These are phyloP conservation scores for Diarsia rubi DNA, from an alignment of 2,888 invertebrate genomes.

Conservation along the genomic window DNA sequence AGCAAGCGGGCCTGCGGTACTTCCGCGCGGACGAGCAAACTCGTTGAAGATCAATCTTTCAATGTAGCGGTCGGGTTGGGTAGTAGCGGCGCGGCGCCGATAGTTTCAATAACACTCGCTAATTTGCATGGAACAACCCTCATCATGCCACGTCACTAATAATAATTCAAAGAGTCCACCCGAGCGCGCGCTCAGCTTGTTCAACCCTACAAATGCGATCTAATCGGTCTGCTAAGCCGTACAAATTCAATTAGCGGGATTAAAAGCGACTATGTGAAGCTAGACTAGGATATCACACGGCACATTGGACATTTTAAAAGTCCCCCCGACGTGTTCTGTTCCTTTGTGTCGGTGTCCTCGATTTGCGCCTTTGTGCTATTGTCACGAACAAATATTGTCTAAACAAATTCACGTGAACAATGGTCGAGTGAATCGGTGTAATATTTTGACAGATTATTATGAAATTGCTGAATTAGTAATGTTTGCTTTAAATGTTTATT, in stretches of 20 bases:
- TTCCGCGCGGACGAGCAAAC: conserved; percentile 62
- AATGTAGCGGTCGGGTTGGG: conserved; percentile 63
- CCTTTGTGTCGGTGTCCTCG: conserved; percentile 48
- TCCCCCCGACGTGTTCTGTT: conserved; percentile 39
- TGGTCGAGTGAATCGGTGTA: conserved; percentile 7
- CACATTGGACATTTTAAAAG: conserved; percentile 52
- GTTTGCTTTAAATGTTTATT: conserved; percentile 16
- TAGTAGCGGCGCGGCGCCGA: conserved; percentile 48
- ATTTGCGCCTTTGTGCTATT: conserved; percentile 56
- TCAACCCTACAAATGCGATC: conserved; percentile 74
- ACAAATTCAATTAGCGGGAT: conserved; percentile 80
- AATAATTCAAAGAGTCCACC: conserved; percentile 69
- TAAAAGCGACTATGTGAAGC: conserved; percentile 66
- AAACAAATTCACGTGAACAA: conserved; percentile 45
- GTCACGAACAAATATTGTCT: conserved; percentile 54
- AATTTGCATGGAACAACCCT: conserved; percentile 68
- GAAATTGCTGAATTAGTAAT: conserved; percentile 35
- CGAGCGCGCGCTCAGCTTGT: conserved; percentile 65
- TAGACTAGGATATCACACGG: conserved; percentile 62
- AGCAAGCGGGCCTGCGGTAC: conserved; percentile 8
- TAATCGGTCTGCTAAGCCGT: conserved; percentile 79
- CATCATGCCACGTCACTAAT: conserved; percentile 68
- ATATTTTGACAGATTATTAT: conserved; percentile 46
- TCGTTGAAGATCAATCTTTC: conserved; percentile 68
- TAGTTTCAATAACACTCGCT: conserved; percentile 69